Evolutionary conservation across 2,113 vertebrate genomes (phyloP), one percentile per base, ranked within the genome.

Genomic region (Polyodon spathula): DNA sequence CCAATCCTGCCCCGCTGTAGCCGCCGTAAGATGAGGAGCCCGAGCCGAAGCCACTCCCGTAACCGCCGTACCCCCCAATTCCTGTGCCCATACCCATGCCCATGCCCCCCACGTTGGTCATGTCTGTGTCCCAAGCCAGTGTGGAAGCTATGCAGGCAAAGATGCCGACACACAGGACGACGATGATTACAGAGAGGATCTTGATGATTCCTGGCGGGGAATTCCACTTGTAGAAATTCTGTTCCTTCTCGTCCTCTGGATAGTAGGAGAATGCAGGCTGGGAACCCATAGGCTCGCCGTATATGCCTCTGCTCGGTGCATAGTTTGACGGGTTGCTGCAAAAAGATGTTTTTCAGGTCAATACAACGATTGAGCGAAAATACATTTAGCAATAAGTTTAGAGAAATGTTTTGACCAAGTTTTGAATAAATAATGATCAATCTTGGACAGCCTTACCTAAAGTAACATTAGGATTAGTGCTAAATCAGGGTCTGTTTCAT

Each of bases 141-240:
- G 93, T 94, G 60, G 92, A 93, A n/a, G 92, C 90, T 17, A 95
- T 90, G 10, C 92, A 94, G 54, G 89, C 93, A 71, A 95, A 94
- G 59, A 93, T 59, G 4, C 85, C 89, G 59, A 95, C 84, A 53
- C 88, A 93, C 85, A 94, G 79, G 66, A 95, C 81, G 38, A 93
- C 83, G 63, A 94, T 80, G 59, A 95, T 83, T 74, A 95, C 80
- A 1, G 78, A 76, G 52, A 95, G 52, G 40, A 95, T 94, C 78
- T 92, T 92, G 75, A 95, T 94, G 61, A 94, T 88, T n/a, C 92
- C 93, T 0, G 92, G 93, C 1, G 92, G 90, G 0, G 93, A 95
- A 0, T 74, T 86, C 92, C 92, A 95, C 62, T 73, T 83, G 71
- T 94, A 94, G 69, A 83, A 94, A n/a, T n/a, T n/a, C 58, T 88